These are phyloP conservation scores for Actias luna DNA, from an alignment of 2,888 invertebrate species.

Conservation along the genomic window DNA sequence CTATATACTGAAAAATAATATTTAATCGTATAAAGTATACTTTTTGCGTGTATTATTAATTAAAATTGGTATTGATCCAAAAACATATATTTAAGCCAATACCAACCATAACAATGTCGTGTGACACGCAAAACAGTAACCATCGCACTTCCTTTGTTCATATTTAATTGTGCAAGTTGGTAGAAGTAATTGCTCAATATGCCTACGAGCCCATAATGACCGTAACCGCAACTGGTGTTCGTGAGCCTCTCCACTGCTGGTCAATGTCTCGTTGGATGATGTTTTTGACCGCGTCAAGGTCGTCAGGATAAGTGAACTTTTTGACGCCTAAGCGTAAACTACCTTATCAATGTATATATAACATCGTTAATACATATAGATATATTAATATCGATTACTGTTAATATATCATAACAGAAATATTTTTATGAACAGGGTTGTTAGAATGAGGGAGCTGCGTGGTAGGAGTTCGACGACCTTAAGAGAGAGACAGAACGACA, in stretches of 20 bases:
- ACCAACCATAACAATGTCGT: slow-evolving; percentile 60
- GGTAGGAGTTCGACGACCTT: slow-evolving; percentile 73
- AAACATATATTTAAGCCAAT: slow-evolving; percentile 25
- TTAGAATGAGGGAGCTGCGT: slow-evolving; percentile 72
- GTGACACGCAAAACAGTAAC: slow-evolving; percentile 64
- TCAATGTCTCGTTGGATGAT: slow-evolving; percentile 65
- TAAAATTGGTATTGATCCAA: not conserved
- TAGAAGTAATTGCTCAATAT: slow-evolving; percentile 68
- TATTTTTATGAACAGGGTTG: slow-evolving; percentile 67
- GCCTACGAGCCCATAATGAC: slow-evolving; percentile 58
- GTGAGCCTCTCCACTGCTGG: slow-evolving; percentile 50
- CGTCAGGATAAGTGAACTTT: slow-evolving; percentile 65
- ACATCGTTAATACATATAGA: not conserved
- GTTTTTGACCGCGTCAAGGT: slow-evolving; percentile 75
- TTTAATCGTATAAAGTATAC: not conserved
- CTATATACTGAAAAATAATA: not conserved
- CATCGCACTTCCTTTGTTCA: slow-evolving; percentile 66
- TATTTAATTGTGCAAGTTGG: slow-evolving; percentile 64
- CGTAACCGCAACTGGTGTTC: slow-evolving; percentile 57
- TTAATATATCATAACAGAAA: slow-evolving; percentile 45
- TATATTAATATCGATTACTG: slow-evolving; percentile 21
- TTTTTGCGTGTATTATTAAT: not conserved
- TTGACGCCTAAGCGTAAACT: slow-evolving; percentile 37
- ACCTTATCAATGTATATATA: not conserved
- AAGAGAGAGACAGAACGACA: slow-evolving; percentile 77